Percentiles rank a stretch among this genome's conserved stretches.
phyloP scores from a whole-genome alignment of 37 sponge, comb jelly and placozoan species.

The Halichondria panicea region DNA sequence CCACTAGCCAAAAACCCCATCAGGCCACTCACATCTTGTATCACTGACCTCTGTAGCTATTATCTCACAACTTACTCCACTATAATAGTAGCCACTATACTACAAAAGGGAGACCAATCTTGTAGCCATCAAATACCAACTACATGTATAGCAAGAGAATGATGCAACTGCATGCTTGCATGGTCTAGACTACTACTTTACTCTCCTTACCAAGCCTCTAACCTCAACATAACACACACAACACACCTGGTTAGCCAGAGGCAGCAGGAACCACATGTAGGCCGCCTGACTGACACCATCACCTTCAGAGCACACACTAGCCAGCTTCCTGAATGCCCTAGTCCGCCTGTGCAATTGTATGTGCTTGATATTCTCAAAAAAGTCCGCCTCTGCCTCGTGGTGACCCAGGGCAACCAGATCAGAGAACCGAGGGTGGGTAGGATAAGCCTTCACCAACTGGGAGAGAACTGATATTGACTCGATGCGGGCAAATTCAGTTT shows the following conservation, averaged over 20 bases:
- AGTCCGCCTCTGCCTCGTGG: conserved; percentile 79
- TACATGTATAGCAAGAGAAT: neutral
- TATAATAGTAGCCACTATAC: no score
- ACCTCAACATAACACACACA: no score
- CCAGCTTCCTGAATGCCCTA: conserved; percentile 60
- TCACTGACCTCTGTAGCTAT: no score
- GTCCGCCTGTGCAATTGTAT: conserved; percentile 84
- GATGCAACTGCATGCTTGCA: no score
- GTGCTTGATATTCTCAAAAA: conserved; percentile 88
- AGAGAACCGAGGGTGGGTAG: conserved; percentile 55
- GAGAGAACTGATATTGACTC: conserved; percentile 75
- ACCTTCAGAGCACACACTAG: conserved; percentile 9
- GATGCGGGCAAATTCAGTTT: conserved; percentile 49
- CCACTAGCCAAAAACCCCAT: neutral
- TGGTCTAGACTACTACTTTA: no score
- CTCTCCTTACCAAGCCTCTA: no score
- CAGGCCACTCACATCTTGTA: no score
- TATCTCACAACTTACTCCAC: no score
- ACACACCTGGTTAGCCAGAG: conserved; percentile 59
- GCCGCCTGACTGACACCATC: conserved; percentile 37
- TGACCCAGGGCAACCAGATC: conserved; percentile 51
- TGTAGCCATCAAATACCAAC: no score
- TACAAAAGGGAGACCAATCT: no score
- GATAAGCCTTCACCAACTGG: conserved; percentile 47
- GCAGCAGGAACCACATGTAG: conserved; percentile 58